phyloP scores from a whole-genome alignment of 2,113 vertebrate genomes.

The Ailuropoda melanoleuca region DNA sequence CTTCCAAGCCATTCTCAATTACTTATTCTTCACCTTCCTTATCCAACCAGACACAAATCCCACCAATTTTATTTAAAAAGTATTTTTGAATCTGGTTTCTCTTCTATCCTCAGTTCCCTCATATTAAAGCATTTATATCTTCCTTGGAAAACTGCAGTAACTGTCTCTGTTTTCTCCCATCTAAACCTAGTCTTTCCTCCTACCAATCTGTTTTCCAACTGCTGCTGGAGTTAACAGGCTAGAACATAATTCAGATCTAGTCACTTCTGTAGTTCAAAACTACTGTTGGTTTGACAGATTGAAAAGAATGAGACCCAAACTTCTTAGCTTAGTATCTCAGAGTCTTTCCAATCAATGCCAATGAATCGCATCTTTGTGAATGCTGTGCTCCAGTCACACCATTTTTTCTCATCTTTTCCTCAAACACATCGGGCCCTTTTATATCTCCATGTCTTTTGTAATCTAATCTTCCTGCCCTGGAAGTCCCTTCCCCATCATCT shows the following conservation, averaged over 20 bases:
- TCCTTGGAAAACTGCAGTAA: background rate
- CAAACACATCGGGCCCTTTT: background rate
- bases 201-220: background rate
- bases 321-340: background rate
- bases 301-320: background rate
- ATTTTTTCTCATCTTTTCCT: background rate
- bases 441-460: background rate
- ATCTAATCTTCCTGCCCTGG: background rate
- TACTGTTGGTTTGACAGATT: background rate
- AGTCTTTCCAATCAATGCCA: background rate
- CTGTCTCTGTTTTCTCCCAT: background rate
- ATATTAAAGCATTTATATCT: background rate
- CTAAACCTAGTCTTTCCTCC: background rate
- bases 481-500: background rate
- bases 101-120: background rate
- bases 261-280: background rate
- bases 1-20: background rate
- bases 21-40: background rate
- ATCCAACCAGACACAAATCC: background rate
- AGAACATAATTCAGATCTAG: background rate
- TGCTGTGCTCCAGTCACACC: background rate
- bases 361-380: background rate
- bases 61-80: background rate
- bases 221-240: background rate
- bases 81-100: background rate